These are phyloP conservation scores for Nothocercus nigrocapillus DNA, from an alignment of 2,113 vertebrate genomes.

Conservation along the genomic window DNA sequence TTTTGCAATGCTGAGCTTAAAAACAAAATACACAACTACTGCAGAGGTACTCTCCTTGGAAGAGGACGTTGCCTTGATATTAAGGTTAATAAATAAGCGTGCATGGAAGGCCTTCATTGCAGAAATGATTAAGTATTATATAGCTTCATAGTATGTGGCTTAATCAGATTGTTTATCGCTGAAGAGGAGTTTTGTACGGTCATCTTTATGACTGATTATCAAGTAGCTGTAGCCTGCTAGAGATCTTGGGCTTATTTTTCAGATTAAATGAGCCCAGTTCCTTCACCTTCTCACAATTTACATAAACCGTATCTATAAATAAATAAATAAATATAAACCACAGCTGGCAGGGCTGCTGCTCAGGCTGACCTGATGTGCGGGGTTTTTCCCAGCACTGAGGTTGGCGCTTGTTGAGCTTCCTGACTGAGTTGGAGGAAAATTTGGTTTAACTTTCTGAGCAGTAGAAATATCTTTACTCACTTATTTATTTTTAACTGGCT, in stretches of 20 bases:
- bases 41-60: neutral
- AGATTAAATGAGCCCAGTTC: neutral
- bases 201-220: neutral
- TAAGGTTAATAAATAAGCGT: neutral
- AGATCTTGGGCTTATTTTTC: neutral
- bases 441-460: neutral
- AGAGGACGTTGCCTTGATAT: neutral
- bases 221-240: neutral
- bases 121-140: neutral
- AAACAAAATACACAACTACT: neutral
- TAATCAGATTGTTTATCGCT: neutral
- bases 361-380: neutral
- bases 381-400: neutral
- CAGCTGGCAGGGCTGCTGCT: neutral
- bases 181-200: neutral
- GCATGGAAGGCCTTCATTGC: neutral
- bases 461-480: neutral
- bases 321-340: no score
- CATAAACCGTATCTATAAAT: no score
- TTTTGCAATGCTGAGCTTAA: neutral
- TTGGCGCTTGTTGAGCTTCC: neutral
- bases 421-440: neutral
- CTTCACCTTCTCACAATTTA: neutral
- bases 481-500: neutral
- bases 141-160: neutral